Percentiles rank a stretch among this genome's conserved stretches.
Evolutionary conservation across 2,797 vertebrate species (phyloP).

Genomic region (Mastacembelus armatus): DNA sequence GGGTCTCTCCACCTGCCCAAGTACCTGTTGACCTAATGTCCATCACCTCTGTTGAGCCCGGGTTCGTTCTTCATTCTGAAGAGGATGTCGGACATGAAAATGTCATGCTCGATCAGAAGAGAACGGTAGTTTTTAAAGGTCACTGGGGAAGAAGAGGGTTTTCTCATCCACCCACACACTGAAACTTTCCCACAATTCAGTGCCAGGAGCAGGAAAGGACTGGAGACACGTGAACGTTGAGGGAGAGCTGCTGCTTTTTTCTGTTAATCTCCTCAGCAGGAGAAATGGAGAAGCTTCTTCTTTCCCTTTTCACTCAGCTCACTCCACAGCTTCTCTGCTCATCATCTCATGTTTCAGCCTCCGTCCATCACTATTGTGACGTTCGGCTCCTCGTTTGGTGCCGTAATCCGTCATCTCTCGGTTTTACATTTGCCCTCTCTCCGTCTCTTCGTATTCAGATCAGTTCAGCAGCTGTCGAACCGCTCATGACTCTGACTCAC

Average conservation of each 20-base stretch:
- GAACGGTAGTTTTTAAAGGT: conserved; percentile 42
- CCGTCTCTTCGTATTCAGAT: conserved; percentile 29
- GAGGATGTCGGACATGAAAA: conserved; percentile 35
- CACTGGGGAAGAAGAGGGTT: not conserved
- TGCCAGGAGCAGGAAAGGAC: not conserved
- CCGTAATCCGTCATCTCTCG: conserved; percentile 26
- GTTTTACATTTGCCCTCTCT: conserved; percentile 19
- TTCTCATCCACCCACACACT: not conserved
- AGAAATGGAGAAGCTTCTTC: conserved; percentile 30
- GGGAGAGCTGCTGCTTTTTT: not conserved
- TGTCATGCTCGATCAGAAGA: conserved; percentile 24
- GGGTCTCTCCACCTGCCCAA: not conserved
- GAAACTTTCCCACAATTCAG: conserved; percentile 28
- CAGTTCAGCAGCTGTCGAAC: conserved; percentile 56
- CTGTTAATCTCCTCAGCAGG: conserved; percentile 26
- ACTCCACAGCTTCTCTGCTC: not conserved
- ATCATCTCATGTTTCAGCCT: conserved; percentile 26
- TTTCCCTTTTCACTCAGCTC: conserved; percentile 6
- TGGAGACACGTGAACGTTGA: not conserved
- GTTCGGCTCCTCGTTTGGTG: conserved; percentile 30
- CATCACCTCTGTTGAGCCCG: not conserved
- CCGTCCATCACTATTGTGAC: conserved; percentile 37
- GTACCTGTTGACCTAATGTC: not conserved
- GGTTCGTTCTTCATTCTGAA: not conserved
- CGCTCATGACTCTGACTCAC: conserved; percentile 40